phyloP scores from a whole-genome alignment of 2,113 vertebrate species.

The Xiphorhynchus elegans region DNA sequence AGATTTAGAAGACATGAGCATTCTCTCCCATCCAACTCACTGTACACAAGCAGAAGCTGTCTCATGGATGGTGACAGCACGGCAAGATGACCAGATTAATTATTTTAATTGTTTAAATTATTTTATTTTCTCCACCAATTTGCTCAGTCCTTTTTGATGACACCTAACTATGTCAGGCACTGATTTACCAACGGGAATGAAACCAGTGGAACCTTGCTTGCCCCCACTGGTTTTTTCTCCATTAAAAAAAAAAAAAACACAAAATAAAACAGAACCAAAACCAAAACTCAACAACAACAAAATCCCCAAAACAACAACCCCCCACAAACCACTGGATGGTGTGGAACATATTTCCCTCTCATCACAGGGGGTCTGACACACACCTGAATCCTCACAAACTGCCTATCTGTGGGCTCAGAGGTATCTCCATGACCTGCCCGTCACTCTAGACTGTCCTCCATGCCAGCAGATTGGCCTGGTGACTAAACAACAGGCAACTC shows the following conservation, averaged over 20 bases:
- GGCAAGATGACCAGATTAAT: neutral
- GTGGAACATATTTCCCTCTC: neutral
- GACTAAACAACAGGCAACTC: rapidly evolving
- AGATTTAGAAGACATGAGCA: neutral
- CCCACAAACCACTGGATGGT: neutral
- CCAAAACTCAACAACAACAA: too few species aligned
- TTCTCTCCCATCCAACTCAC: neutral
- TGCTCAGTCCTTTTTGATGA: neutral
- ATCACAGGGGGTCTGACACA: neutral
- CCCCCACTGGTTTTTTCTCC: neutral
- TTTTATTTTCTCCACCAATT: neutral
- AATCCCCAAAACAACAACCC: too few species aligned
- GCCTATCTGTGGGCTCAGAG: neutral
- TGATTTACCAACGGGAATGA: neutral
- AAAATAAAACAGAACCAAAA: too few species aligned
- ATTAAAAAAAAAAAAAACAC: neutral
- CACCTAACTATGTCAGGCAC: neutral
- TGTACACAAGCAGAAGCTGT: neutral
- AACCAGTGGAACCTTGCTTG: neutral
- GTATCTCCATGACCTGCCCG: neutral
- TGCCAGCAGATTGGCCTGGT: rapidly evolving
- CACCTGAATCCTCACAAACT: neutral
- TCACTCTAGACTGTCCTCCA: neutral
- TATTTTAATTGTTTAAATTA: neutral
- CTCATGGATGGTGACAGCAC: rapidly evolving